A percentile compares a stretch with the other conserved stretches of the same genome.
Conservation (phyloP, 2,797 vertebrate species). For the Thaleichthys pacificus region DNA sequence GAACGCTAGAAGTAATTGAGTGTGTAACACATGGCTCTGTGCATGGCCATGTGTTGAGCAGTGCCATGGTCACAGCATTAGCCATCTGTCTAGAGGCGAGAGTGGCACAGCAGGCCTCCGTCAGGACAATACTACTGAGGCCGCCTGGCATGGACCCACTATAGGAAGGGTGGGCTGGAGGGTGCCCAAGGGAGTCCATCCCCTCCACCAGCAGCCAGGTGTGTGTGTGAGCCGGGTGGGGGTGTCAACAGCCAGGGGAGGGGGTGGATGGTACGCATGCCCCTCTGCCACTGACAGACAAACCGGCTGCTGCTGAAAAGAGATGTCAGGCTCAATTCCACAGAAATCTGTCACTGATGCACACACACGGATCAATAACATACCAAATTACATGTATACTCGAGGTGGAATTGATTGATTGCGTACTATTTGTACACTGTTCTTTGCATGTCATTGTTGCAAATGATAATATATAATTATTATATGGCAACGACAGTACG, state of each 20-base stretch:
- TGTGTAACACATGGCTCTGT: slow-evolving; percentile 41
- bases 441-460: too few species aligned
- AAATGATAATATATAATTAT: too few species aligned
- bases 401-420: too few species aligned
- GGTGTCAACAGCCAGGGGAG: not conserved
- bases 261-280: not conserved
- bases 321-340: not conserved
- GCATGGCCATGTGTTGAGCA: slow-evolving; percentile 59
- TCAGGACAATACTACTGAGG: slow-evolving; percentile 53
- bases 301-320: not conserved
- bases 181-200: not conserved
- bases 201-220: slow-evolving; percentile 9
- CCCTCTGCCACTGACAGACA: slow-evolving; percentile 12
- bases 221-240: not conserved
- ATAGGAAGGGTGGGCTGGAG: slow-evolving; percentile 30
- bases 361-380: not conserved
- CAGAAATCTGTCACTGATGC: not conserved
- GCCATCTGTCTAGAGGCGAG: slow-evolving; percentile 67
- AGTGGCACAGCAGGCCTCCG: slow-evolving; percentile 53
- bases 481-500: too few species aligned
- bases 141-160: slow-evolving; percentile 54
- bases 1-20: too few species aligned
- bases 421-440: too few species aligned
- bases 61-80: slow-evolving; percentile 54
- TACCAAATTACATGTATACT: not conserved